Evolutionary conservation across 2,797 vertebrate genomes (phyloP).

Genomic region (Micromesistius poutassou): DNA sequence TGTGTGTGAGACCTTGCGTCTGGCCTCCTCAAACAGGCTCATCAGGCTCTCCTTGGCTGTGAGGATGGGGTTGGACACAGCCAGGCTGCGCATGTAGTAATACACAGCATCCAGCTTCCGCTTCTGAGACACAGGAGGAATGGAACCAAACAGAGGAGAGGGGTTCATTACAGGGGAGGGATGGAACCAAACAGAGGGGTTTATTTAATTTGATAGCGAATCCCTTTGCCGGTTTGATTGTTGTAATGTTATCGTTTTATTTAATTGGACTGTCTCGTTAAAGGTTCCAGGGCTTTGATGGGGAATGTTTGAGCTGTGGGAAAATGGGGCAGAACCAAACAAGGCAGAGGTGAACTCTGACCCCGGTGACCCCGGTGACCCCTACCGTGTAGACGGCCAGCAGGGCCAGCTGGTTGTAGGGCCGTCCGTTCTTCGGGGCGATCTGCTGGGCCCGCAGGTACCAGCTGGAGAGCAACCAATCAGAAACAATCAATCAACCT

Average conservation of each 20-base stretch:
- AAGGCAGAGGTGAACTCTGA: not conserved
- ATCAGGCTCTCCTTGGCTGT: slow-evolving; percentile 98
- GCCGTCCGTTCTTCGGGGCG: slow-evolving; percentile 97
- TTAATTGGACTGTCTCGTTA: no score
- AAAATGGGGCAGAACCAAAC: not conserved
- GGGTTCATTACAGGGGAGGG: not conserved
- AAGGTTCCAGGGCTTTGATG: no score
- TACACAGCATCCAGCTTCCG: slow-evolving; percentile 98
- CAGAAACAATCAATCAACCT: no score
- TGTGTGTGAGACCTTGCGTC: slow-evolving; percentile 84
- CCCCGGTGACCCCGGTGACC: no score
- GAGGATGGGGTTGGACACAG: slow-evolving; percentile 97
- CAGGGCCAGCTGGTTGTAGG: slow-evolving; percentile 95
- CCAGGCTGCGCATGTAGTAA: slow-evolving; percentile 98
- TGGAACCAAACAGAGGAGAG: slow-evolving; percentile 3
- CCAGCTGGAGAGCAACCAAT: slow-evolving; percentile 77
- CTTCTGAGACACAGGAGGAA: slow-evolving; percentile 73
- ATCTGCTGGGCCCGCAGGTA: slow-evolving; percentile 98
- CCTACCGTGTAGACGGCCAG: slow-evolving; percentile 95
- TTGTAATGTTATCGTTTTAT: not conserved
- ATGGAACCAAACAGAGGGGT: not conserved
- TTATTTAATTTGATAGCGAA: not conserved
- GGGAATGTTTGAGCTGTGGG: not conserved
- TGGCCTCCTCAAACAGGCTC: slow-evolving; percentile 98
- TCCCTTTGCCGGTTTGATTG: not conserved